Evolutionary conservation across 1,140 invertebrate species (phyloP), one percentile per base, ranked within the genome.

Genomic region (Camponotus floridanus): DNA sequence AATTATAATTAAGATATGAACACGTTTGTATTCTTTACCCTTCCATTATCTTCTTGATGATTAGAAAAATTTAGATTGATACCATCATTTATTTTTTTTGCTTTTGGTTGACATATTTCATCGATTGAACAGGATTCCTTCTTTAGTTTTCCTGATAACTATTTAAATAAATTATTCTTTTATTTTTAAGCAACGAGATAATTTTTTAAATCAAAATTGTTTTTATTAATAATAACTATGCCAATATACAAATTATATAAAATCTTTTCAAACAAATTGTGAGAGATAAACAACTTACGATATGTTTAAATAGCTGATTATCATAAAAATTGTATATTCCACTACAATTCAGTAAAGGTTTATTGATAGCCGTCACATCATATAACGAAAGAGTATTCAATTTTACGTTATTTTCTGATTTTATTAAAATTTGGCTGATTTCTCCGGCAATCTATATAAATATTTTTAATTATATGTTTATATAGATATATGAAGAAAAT

Each of bases 361-460:
- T 90, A 6, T 76, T 90, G 7, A 48, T n/a, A 21, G 55, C n/a
- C 0, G 80, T 11, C 33, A 62, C 70, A 62, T 90, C 36, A 21
- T 85, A 76, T 11, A 90, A 51, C 0, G 76, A 62, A 11, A 89
- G 26, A 0, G 51, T 11, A 57, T 90, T 64, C 2, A 86, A 18
- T 55, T 71, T 81, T 2, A 55, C 62, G 0, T 1, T 80, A 48
- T 62, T 81, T 55, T 61, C 85, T 39, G 80, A n/a, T 39, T 68
- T 65, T 15, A 88, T 79, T 11, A 87, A 3, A 9, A 42, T 76
- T 36, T 73, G 70, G 13, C 74, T 70, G 0, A 89, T n/a, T 74
- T 87, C 76, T n/a, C 87, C 76, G 39, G 71, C 51, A 64, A 62
- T 62, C 81, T 86, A 76, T 2, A 5, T 13, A 0, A 1, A 0